These are phyloP conservation scores for Chymomyza caudatula DNA, from an alignment of 2,888 invertebrate species.

Conservation along the genomic window DNA sequence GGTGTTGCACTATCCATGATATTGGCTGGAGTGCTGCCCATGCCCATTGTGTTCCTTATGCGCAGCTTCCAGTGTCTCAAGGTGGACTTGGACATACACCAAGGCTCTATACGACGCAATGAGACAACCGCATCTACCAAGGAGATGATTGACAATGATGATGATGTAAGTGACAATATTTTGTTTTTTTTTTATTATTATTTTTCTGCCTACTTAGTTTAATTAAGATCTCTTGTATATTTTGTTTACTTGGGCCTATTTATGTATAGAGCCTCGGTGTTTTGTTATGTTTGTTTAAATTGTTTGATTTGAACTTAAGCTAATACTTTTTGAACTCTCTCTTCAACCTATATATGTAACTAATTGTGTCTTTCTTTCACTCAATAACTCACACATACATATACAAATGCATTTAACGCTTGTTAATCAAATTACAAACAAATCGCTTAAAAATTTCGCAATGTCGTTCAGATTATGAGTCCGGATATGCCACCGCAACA, in stretches of 20 bases:
- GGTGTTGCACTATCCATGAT: constrained; percentile 87
- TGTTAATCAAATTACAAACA: constrained; percentile 36
- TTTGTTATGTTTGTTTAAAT: constrained; percentile 1
- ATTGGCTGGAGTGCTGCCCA: constrained; percentile 88
- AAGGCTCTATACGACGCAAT: constrained; percentile 93
- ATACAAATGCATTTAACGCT: constrained; percentile 42
- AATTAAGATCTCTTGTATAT: not conserved
- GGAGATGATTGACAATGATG: constrained; percentile 95
- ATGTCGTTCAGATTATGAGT: constrained; percentile 80
- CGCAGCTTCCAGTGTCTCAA: constrained; percentile 93
- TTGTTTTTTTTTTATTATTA: not conserved
- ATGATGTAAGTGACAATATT: constrained; percentile 84
- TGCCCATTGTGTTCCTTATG: constrained; percentile 90
- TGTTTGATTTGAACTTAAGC: not conserved
- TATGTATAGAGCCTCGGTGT: not conserved
- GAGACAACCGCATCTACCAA: constrained; percentile 96
- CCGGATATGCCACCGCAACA: constrained; percentile 83
- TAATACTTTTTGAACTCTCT: not conserved
- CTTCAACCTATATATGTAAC: constrained; percentile 47
- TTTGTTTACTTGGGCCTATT: not conserved
- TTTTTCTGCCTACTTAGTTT: not conserved
- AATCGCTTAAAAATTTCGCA: constrained; percentile 42
- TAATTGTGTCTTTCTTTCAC: constrained; percentile 70
- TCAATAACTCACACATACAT: constrained; percentile 37
- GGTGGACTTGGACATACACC: constrained; percentile 93